These are phyloP conservation scores for Ciconia nigra DNA, from an alignment of 2,797 vertebrate genomes.

Conservation along the genomic window DNA sequence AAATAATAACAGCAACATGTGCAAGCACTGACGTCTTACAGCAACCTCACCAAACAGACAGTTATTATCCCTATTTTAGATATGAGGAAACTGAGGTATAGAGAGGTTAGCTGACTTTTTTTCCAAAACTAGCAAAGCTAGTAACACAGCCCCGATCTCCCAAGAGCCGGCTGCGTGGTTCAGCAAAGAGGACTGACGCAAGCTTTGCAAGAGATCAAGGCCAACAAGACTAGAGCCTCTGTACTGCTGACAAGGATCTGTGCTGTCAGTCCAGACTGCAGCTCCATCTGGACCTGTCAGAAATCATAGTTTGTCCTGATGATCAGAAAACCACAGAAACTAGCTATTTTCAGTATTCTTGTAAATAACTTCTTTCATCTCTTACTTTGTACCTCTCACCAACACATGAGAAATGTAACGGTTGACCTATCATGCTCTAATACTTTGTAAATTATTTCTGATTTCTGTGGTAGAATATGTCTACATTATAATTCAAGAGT, in stretches of 20 bases:
- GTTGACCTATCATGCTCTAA: not conserved
- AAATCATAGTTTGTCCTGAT: not conserved
- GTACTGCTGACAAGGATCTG: not conserved
- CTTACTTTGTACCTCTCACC: not conserved
- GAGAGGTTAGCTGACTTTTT: not conserved
- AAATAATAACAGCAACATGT: not conserved
- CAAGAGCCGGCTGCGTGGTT: not conserved
- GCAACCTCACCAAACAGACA: not conserved
- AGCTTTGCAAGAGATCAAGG: not conserved
- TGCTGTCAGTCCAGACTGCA: not conserved
- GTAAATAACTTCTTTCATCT: not conserved
- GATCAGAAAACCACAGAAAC: not conserved
- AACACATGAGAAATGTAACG: not conserved
- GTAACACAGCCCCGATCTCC: not conserved
- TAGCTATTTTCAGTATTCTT: not conserved
- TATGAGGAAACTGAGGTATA: not conserved
- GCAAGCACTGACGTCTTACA: not conserved
- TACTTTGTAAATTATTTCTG: not conserved
- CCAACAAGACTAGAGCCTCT: not conserved
- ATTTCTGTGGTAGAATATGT: not conserved
- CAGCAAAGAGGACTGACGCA: not conserved
- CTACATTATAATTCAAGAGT: not conserved
- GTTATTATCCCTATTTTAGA: not conserved
- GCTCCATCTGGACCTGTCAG: not conserved
- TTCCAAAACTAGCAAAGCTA: not conserved